Evolutionary conservation across 1,140 invertebrate genomes (phyloP).

Genomic region (Cherax quadricarinatus): DNA sequence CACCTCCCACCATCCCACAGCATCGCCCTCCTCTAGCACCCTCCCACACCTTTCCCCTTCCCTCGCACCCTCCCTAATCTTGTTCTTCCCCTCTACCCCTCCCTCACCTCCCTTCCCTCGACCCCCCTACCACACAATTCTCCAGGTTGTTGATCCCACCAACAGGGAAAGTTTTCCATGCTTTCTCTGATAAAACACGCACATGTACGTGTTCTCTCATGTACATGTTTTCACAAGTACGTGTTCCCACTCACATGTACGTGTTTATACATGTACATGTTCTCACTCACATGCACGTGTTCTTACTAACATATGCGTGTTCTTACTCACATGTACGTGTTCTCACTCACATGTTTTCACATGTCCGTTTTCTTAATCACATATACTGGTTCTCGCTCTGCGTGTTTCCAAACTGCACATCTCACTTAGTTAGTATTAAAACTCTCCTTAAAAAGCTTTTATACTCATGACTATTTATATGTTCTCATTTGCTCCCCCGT

Average conservation of each 20-base stretch:
- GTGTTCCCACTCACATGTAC: background rate
- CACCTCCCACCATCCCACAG: background rate
- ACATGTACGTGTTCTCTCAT: too few species aligned
- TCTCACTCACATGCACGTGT: background rate
- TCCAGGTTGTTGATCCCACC: background rate
- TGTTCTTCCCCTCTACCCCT: background rate
- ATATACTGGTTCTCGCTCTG: too few species aligned
- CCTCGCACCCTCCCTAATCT: too few species aligned
- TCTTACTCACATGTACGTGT: background rate
- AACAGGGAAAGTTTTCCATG: background rate
- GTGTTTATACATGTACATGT: background rate
- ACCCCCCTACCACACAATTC: background rate
- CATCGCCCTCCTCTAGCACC: too few species aligned
- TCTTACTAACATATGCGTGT: background rate
- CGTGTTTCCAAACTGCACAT: too few species aligned
- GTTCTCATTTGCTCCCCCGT: too few species aligned
- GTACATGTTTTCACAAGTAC: background rate
- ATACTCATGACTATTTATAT: too few species aligned
- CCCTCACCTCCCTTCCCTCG: too few species aligned
- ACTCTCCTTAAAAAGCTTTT: too few species aligned
- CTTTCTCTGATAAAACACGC: background rate
- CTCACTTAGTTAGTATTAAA: too few species aligned
- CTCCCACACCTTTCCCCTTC: too few species aligned
- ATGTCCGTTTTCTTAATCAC: too few species aligned
- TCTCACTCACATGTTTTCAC: background rate